Evolutionary conservation across 2,797 vertebrate genomes (phyloP), one percentile per base, ranked within the genome.

Genomic region (Amblyraja radiata): DNA sequence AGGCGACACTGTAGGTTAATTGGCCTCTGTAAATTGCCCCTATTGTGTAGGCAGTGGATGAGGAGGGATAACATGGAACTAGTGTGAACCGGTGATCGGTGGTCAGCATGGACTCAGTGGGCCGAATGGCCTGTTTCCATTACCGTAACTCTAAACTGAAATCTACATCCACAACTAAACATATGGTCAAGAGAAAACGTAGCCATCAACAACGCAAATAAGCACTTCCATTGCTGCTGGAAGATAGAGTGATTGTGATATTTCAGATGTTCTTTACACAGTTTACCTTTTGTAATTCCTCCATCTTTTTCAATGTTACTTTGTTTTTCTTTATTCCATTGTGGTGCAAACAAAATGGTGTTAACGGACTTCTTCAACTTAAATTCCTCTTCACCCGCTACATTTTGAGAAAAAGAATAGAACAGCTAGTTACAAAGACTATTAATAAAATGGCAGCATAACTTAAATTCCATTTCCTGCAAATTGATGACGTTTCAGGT

Each of bases 281-380:
- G 36, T 73, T 74, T 73, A 92, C 90, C 90, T 92, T 92, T 73
- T 28, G 90, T 6, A 13, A n/a, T n/a, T 28, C 13, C 36, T 25
- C 74, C 71, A 92, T 74, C 71, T n/a, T 92, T 28, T 92, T 74
- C 90, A 76, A 13, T 39, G 73, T 92, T 76, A 92, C 18, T 92
- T 23, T 92, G 90, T 13, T 92, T 92, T 25, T 74, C 39, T 1
- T 92, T 92, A 46, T 92, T 92, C 68, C 68, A 74, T 25, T 92
- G 71, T 74, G 90, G 73, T 6, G 71, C 23, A 74, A 92, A 92
- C 46, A 92, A 92, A 92, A 92, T 92, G 58, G 90, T 92, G 39
- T 92, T 92, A 74, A 94, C 94, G 0, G 96, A 95, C 71, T 96
- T 97, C 94, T 96, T 98, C 83, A 98, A 93, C 94, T 96, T 96